Base-by-base conservation (phyloP, 2,888 invertebrate genomes). In the Unio delphinus region DNA sequence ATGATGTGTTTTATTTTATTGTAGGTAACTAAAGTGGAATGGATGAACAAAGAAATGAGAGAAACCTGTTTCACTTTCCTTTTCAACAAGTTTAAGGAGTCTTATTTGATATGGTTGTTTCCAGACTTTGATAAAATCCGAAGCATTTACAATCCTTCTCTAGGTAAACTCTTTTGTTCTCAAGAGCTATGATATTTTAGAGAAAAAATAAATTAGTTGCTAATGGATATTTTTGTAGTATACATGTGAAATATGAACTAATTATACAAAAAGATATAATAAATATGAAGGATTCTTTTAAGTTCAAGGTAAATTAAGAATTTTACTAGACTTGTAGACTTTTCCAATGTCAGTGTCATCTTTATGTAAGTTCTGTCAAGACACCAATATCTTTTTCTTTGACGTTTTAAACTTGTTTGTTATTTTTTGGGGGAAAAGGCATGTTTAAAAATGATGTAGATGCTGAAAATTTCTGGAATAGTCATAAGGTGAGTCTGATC, bases 11-110 rank as follows among this genome's bases (percentile, higher is more conserved):
- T 30, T 63, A 30, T 45, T 63, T 34, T 20, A 45, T 72, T 67
- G 4, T 86, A 93, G 86, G 94, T 96, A 20, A 94, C 95, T 2
- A 95, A 95, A 89, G 92, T 97, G 69, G 95, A 96, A 86, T 98
- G 97, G 97, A 93, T 94, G 70, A 96, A 96, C 72, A 87, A 93
- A 63, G 93, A 94, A 54, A 93, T 94, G 81, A 95, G 95, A 89
- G 94, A 95, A 83, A 93, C 94, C 87, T 94, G 95, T 83, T 98
- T 98, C 90, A 94, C 94, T 75, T 98, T 97, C 91, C 91, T 98
- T 67, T 92, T 98, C 89, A 95, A 97, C 88, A 94, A 94, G 85
- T 98, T 98, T 88, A 97, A 96, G 90, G 92, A 94, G 70, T 95
- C 95, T 88, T 98, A 98, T 90, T 92, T 98, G 84, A 95, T 95